These are phyloP conservation scores for Mesoclemmys tuberculata DNA, from an alignment of 2,113 vertebrate species.

Conservation along the genomic window DNA sequence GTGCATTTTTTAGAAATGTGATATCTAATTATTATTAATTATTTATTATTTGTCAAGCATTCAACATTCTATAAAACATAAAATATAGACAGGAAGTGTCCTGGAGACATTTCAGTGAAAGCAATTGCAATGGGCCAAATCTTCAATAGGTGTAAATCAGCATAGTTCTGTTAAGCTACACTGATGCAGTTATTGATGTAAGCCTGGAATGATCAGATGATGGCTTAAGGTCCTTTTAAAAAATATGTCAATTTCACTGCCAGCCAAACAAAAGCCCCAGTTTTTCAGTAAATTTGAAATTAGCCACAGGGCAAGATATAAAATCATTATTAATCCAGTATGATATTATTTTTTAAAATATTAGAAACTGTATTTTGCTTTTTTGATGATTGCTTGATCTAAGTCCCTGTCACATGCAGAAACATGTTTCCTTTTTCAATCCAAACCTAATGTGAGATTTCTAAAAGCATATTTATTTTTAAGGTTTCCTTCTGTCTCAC, in stretches of 20 bases:
- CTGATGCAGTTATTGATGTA: constrained; percentile 13
- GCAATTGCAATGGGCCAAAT: background rate
- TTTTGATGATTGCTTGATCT: too few species aligned
- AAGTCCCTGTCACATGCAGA: background rate
- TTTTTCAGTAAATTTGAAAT: constrained; percentile 7
- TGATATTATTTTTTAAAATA: background rate
- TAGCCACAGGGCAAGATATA: background rate
- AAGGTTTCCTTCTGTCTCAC: background rate
- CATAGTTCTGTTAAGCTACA: background rate
- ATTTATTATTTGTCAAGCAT: constrained; percentile 20
- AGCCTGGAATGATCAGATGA: constrained; percentile 3
- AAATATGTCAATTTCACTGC: background rate
- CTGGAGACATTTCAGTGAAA: constrained; percentile 20
- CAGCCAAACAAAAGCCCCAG: background rate
- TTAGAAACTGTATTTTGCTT: background rate
- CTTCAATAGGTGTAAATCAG: constrained; percentile 8
- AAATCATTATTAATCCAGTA: background rate
- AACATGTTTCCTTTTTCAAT: background rate
- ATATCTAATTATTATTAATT: constrained; percentile 29
- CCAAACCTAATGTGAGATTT: background rate
- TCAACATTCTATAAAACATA: background rate
- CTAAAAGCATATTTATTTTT: background rate
- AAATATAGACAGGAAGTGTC: background rate
- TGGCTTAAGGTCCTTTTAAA: background rate
- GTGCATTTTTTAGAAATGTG: background rate